phyloP scores from a whole-genome alignment of 2,113 vertebrate species.

The Colaptes auratus region DNA sequence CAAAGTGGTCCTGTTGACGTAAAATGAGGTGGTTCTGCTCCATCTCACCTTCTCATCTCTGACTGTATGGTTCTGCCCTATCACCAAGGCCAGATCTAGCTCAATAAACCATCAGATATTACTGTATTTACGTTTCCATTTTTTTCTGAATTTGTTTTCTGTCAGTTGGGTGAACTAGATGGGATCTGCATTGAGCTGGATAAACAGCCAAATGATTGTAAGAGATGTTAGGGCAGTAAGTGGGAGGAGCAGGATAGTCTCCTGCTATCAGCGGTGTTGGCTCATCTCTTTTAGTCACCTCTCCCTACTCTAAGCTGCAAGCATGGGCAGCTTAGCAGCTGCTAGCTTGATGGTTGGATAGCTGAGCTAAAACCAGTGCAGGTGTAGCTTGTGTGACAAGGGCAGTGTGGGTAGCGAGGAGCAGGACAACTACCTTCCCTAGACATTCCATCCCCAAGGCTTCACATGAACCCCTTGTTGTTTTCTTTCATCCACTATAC shows the following conservation, averaged over 20 bases:
- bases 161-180: neutral
- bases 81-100: neutral
- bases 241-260: neutral
- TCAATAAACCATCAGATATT: neutral
- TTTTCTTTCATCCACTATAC: neutral
- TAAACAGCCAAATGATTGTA: neutral
- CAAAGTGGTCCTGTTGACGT: neutral
- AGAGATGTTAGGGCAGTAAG: neutral
- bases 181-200: neutral
- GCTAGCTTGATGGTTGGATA: neutral
- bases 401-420: fast-evolving
- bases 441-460: neutral
- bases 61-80: neutral
- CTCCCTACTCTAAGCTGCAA: neutral
- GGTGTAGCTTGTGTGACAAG: neutral
- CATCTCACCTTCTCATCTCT: neutral
- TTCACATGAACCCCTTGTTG: neutral
- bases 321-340: neutral
- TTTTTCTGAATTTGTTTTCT: neutral
- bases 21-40: neutral
- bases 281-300: neutral
- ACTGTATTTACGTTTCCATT: neutral
- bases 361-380: neutral
- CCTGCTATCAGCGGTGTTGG: neutral
- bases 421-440: neutral